phyloP scores from a whole-genome alignment of 1,140 invertebrate genomes.

The Neelides sp. region DNA sequence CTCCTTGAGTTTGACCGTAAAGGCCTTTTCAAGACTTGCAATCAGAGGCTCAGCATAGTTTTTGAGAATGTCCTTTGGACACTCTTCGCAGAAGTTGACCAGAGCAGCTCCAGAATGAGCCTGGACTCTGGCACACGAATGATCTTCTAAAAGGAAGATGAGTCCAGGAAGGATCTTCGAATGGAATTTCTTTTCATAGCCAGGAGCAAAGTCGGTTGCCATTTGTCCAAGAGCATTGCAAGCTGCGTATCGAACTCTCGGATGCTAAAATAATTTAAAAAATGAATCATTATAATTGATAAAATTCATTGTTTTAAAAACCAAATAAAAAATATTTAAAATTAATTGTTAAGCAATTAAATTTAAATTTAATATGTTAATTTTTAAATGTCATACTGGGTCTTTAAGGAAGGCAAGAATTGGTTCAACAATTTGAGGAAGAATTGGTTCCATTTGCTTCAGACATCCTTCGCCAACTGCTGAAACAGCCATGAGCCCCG shows the following conservation, averaged over 20 bases:
- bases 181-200: slow-evolving; percentile 96
- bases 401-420: slow-evolving; percentile 80
- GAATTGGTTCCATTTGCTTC: slow-evolving; percentile 90
- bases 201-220: slow-evolving; percentile 94
- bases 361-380: too few relatives aligned
- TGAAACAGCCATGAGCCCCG: slow-evolving; percentile 95
- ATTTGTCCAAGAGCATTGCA: slow-evolving; percentile 99
- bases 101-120: slow-evolving; percentile 81
- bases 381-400: too few relatives aligned
- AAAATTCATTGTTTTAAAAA: slow-evolving; percentile 14
- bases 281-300: slow-evolving; percentile 17
- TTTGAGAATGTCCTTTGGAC: slow-evolving; percentile 83
- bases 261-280: slow-evolving; percentile 61
- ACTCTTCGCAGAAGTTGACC: slow-evolving; percentile 98
- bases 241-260: slow-evolving; percentile 85
- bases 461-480: slow-evolving; percentile 96
- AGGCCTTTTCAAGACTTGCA: slow-evolving; percentile 75
- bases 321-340: slow-evolving; percentile 22
- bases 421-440: slow-evolving; percentile 78
- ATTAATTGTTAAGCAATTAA: slow-evolving; percentile 7
- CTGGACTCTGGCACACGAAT: slow-evolving; percentile 84
- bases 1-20: slow-evolving; percentile 87
- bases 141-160: slow-evolving; percentile 79
- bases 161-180: slow-evolving; percentile 82
- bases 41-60: slow-evolving; percentile 84